Evolutionary conservation across 2,113 vertebrate species (phyloP).

Genomic region (Gallinago paraguaiae): DNA sequence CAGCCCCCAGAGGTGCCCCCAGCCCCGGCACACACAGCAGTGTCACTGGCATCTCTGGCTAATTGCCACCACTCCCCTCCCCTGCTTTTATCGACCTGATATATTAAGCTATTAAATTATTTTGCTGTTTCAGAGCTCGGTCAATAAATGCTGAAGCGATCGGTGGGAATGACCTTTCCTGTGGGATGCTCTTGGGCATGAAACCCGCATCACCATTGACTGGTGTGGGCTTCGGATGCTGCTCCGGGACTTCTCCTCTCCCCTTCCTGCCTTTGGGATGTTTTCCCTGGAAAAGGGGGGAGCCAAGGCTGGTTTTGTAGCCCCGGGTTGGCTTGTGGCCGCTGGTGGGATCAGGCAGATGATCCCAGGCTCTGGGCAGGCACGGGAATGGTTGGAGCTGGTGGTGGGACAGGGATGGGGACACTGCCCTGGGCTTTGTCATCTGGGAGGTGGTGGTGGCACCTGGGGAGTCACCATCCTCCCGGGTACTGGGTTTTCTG

Average conservation of each 20-base stretch:
- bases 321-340: background rate
- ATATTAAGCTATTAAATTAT: constrained; percentile 29
- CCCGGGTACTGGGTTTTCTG: background rate
- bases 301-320: background rate
- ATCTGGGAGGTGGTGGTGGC: background rate
- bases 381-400: fast-evolving
- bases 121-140: background rate
- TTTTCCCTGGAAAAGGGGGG: background rate
- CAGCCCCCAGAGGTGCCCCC: fast-evolving
- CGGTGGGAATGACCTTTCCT: background rate
- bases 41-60: background rate
- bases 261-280: background rate
- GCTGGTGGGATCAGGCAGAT: background rate
- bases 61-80: fast-evolving
- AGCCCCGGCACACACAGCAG: fast-evolving
- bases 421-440: background rate
- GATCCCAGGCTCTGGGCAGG: background rate
- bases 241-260: background rate
- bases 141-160: background rate
- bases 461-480: background rate
- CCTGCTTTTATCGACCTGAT: background rate
- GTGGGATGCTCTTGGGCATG: background rate
- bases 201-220: background rate
- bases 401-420: background rate
- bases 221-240: background rate